Conservation (phyloP, 2,113 vertebrate species). For the Sturnira hondurensis region DNA sequence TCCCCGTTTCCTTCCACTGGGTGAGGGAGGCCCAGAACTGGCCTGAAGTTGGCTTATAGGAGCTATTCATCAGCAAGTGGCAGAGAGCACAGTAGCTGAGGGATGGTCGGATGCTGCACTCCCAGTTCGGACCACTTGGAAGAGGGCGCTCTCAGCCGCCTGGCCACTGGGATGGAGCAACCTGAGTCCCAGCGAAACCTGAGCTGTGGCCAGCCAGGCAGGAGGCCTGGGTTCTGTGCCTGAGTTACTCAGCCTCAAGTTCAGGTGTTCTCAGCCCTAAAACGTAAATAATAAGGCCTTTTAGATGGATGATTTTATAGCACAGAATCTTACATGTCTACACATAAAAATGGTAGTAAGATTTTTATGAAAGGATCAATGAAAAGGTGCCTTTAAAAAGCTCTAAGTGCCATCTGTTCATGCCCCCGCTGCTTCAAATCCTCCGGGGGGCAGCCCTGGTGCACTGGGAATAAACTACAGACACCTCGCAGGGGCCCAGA, state of each 20-base stretch:
- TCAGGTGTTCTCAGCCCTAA: neutral
- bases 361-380: neutral
- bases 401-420: neutral
- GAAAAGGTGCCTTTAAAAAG: neutral
- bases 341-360: neutral
- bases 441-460: neutral
- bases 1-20: neutral
- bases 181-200: rapidly evolving
- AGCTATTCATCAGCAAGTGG: neutral
- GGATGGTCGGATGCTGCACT: neutral
- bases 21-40: neutral
- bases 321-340: neutral
- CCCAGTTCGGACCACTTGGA: neutral
- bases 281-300: neutral
- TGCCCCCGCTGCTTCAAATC: neutral
- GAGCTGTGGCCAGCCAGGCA: neutral
- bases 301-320: neutral
- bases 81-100: neutral
- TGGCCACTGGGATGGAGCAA: neutral
- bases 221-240: neutral
- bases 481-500: neutral
- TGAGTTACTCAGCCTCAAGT: neutral
- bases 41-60: neutral
- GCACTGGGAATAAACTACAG: neutral
- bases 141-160: neutral